phyloP scores from a whole-genome alignment of 2,888 invertebrate genomes.

The Pristionchus entomophagus region DNA sequence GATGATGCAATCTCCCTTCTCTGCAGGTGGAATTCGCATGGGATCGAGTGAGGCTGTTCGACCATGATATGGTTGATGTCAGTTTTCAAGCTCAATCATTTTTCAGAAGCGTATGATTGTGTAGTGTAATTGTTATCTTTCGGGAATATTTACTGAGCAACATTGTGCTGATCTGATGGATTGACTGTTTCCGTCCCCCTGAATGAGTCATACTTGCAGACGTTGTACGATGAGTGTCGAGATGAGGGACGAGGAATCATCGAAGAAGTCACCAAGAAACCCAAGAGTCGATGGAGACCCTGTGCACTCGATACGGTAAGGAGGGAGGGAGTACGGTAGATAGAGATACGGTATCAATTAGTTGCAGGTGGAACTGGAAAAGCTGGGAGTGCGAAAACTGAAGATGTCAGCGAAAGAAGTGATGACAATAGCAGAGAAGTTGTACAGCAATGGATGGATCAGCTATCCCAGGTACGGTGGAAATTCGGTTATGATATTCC shows the following conservation, averaged over 20 bases:
- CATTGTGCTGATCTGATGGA: background rate
- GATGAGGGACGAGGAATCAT: constrained; percentile 75
- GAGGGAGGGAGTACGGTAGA: constrained; percentile 80
- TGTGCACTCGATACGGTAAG: constrained; percentile 88
- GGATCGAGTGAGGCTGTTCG: constrained; percentile 82
- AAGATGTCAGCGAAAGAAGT: constrained; percentile 93
- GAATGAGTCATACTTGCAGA: constrained; percentile 45
- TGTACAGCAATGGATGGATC: constrained; percentile 94
- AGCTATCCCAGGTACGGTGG: constrained; percentile 88
- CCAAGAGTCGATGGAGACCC: constrained; percentile 96
- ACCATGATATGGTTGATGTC: constrained; percentile 86
- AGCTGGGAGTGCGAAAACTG: constrained; percentile 90
- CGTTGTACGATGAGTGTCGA: constrained; percentile 66
- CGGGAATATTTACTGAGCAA: no score
- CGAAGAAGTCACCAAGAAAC: constrained; percentile 83
- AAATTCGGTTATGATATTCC: background rate
- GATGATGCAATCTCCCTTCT: background rate
- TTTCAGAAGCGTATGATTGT: no score
- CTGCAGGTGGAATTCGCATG: constrained; percentile 68
- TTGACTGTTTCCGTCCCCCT: background rate
- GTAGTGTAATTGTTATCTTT: no score
- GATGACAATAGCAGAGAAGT: constrained; percentile 94
- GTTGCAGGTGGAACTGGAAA: constrained; percentile 89
- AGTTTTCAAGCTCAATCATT: no score
- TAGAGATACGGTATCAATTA: background rate